Conservation (phyloP, 2,797 vertebrate genomes). For the Triplophysa yarkandensis region DNA sequence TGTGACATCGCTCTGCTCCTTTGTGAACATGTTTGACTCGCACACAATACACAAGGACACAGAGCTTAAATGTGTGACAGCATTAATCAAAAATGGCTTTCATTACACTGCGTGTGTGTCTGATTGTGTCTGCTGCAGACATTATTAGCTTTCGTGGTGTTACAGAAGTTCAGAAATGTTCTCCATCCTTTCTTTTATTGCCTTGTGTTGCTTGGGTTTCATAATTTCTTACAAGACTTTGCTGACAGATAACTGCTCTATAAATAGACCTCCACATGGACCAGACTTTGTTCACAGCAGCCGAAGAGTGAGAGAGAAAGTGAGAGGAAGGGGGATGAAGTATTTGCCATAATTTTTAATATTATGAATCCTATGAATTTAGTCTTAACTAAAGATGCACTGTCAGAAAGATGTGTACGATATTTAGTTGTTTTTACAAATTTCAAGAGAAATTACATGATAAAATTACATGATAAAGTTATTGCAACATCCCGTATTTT, state of each 20-base stretch:
- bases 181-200: constrained; percentile 7
- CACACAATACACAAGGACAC: not conserved
- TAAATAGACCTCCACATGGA: constrained; percentile 34
- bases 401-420: no score
- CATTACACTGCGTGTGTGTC: not conserved
- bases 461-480: no score
- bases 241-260: constrained; percentile 27
- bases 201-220: constrained; percentile 33
- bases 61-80: not conserved
- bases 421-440: no score
- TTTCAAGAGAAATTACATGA: no score
- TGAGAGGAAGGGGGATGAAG: not conserved
- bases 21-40: not conserved
- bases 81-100: not conserved
- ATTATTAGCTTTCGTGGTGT: constrained; percentile 5
- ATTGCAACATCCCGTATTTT: no score
- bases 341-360: constrained; percentile 10
- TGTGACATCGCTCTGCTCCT: not conserved
- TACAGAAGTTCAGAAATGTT: constrained; percentile 1
- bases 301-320: constrained; percentile 19
- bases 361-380: not conserved
- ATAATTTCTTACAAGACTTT: constrained; percentile 1
- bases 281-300: constrained; percentile 26
- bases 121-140: not conserved
- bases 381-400: no score